These are phyloP conservation scores for Orgyia antiqua DNA, from an alignment of 2,888 invertebrate species.

Conservation along the genomic window DNA sequence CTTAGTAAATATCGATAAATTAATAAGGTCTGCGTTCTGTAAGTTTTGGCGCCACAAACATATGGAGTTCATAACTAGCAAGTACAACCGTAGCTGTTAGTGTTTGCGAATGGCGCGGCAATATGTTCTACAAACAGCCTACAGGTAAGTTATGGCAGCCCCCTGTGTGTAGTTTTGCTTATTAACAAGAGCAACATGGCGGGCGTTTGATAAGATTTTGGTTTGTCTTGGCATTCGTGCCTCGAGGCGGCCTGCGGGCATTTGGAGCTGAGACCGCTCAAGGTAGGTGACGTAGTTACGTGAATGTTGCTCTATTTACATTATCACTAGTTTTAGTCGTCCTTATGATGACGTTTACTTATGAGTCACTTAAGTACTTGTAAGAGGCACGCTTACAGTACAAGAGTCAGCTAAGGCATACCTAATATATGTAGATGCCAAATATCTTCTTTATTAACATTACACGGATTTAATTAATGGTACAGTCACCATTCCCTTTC, in stretches of 20 bases:
- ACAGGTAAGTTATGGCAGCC: conserved; percentile 57
- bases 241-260: conserved; percentile 60
- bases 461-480: no score
- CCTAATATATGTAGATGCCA: no score
- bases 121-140: conserved; percentile 62
- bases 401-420: no score
- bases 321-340: no score
- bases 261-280: conserved; percentile 57
- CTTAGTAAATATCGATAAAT: neutral
- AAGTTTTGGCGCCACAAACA: conserved; percentile 21
- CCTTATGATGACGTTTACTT: no score
- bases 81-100: conserved; percentile 27
- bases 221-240: conserved; percentile 76
- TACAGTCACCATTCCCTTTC: no score
- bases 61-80: conserved; percentile 45
- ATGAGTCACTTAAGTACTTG: no score
- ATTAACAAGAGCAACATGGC: conserved; percentile 73
- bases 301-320: conserved; percentile 37
- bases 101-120: conserved; percentile 57
- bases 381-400: no score
- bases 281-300: conserved; percentile 11
- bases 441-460: no score
- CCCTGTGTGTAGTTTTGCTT: conserved; percentile 73
- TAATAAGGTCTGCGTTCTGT: neutral
- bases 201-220: conserved; percentile 72